Percentiles rank a stretch among this genome's conserved stretches.
Conservation (phyloP, 2,113 vertebrate species). For the Ophthalmolycus amberensis region DNA sequence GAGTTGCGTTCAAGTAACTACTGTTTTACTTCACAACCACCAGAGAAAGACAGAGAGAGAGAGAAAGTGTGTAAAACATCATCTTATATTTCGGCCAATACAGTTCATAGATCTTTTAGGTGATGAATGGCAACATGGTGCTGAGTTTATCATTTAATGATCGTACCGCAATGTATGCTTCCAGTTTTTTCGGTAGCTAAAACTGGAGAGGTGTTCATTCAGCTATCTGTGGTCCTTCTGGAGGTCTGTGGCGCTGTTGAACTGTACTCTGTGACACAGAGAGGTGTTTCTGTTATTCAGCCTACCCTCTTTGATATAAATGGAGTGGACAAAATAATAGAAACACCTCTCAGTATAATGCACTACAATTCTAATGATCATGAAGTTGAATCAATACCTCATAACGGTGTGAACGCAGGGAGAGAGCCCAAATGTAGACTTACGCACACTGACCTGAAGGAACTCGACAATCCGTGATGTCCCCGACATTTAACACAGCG, state of each 20-base stretch:
- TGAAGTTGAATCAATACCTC: not conserved
- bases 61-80: not conserved
- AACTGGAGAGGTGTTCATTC: slow-evolving; percentile 1
- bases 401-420: no score
- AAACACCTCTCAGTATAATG: not conserved
- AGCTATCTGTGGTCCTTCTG: not conserved
- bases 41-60: not conserved
- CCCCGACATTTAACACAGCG: slow-evolving; percentile 45
- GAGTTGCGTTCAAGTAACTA: not conserved
- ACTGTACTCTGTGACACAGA: not conserved
- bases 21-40: not conserved
- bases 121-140: not conserved
- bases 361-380: not conserved
- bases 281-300: not conserved
- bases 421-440: not conserved
- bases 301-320: not conserved
- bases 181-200: not conserved
- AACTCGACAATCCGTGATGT: slow-evolving; percentile 21
- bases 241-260: not conserved
- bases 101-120: not conserved
- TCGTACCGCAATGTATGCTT: not conserved
- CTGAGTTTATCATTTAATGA: not conserved
- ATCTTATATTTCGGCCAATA: not conserved
- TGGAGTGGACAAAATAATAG: not conserved
- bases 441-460: slow-evolving; percentile 17